phyloP scores from a whole-genome alignment of 2,797 vertebrate genomes.

The Lepilemur ruficaudatus region DNA sequence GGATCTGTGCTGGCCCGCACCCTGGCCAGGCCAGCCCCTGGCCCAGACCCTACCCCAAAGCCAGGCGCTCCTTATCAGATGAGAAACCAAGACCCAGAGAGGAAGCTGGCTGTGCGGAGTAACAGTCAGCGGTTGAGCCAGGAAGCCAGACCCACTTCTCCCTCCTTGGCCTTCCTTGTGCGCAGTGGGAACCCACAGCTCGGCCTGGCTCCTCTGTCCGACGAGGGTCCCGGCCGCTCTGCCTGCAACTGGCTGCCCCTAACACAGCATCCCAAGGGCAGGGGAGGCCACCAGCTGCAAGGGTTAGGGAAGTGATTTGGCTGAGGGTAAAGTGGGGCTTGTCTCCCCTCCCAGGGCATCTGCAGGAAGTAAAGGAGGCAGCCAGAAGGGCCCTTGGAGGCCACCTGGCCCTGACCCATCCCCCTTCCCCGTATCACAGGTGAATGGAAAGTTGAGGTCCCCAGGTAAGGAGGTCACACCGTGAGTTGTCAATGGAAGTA shows the following conservation, averaged over 20 bases:
- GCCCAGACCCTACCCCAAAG: not conserved
- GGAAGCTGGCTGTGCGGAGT: slow-evolving; percentile 60
- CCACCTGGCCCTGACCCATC: not conserved
- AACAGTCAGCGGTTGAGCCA: slow-evolving; percentile 60
- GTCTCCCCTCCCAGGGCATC: not conserved
- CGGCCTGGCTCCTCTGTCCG: fast-evolving
- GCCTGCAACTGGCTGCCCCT: not conserved
- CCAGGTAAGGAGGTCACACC: not conserved
- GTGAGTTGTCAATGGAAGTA: not conserved
- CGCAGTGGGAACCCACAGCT: not conserved
- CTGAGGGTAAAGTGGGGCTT: not conserved
- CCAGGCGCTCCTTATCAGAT: not conserved
- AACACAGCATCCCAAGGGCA: fast-evolving
- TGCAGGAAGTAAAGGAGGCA: not conserved
- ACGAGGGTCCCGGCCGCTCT: too few species aligned
- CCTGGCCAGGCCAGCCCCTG: not conserved
- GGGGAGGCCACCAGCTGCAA: not conserved
- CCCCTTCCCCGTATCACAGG: not conserved
- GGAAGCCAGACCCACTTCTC: slow-evolving; percentile 60
- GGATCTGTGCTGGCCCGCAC: not conserved
- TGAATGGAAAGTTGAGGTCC: not conserved
- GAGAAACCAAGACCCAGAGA: slow-evolving; percentile 35
- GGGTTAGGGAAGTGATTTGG: not conserved
- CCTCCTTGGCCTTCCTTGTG: not conserved
- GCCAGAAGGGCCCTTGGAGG: not conserved